phyloP scores from a whole-genome alignment of 2,888 invertebrate species.

The Lottia gigantea region DNA sequence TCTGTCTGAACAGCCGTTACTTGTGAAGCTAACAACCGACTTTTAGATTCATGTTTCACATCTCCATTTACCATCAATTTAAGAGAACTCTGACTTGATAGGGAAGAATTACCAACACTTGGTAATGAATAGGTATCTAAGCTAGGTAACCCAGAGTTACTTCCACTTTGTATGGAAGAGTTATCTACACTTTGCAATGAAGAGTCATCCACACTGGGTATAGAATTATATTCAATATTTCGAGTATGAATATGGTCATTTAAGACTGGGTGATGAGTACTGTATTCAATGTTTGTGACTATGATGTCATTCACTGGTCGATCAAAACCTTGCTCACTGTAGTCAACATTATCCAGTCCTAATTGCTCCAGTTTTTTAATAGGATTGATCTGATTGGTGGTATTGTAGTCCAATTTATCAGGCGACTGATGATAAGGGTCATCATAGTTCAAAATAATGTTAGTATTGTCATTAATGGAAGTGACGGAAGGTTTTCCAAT shows the following conservation, averaged over 20 bases:
- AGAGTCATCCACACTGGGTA: not conserved
- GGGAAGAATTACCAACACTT: not conserved
- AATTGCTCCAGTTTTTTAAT: not conserved
- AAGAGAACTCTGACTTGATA: not conserved
- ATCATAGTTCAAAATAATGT: slow-evolving; percentile 22
- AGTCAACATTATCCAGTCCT: not conserved
- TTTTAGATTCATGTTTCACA: slow-evolving; percentile 20
- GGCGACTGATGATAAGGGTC: slow-evolving; percentile 26
- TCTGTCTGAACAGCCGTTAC: slow-evolving; percentile 36
- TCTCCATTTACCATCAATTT: slow-evolving; percentile 1
- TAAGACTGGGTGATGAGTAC: not conserved
- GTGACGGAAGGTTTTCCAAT: not conserved
- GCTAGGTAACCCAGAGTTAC: too few relatives aligned
- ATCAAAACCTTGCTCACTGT: not conserved
- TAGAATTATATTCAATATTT: not conserved
- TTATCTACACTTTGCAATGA: not conserved
- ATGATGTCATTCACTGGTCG: not conserved
- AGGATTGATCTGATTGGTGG: slow-evolving; percentile 8
- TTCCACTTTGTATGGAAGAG: not conserved
- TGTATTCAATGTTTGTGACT: not conserved
- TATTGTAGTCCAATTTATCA: not conserved
- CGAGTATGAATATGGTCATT: not conserved
- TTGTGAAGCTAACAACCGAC: slow-evolving; percentile 33
- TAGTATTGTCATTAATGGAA: not conserved
- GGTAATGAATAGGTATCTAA: not conserved